Conservation (phyloP, 1,140 invertebrate genomes). For the Tetraneura akinire region DNA sequence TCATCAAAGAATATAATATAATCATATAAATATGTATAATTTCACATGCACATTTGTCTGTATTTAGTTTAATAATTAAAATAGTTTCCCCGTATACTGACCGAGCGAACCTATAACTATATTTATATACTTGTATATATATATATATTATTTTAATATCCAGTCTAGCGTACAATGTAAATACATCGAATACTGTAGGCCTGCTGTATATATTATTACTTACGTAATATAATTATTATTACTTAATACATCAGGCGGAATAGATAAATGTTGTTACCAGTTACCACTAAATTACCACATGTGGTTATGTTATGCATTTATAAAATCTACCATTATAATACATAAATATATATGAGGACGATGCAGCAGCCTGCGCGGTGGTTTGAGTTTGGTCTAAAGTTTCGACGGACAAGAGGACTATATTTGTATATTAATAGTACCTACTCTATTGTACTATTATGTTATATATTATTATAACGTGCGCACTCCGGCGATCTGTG, state of each 20-base stretch:
- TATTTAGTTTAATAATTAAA: slow-evolving; percentile 26
- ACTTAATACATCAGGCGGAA: no score
- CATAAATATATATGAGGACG: background rate
- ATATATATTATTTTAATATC: background rate
- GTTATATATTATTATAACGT: no score
- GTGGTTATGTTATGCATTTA: slow-evolving; percentile 16
- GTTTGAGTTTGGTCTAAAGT: background rate
- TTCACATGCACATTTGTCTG: slow-evolving; percentile 7
- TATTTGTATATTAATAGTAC: no score
- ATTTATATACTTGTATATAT: background rate
- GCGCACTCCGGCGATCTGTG: no score
- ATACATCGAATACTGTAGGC: background rate
- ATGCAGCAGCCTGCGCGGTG: background rate
- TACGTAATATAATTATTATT: no score
- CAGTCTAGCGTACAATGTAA: background rate
- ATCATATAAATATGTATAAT: background rate
- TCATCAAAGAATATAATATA: background rate
- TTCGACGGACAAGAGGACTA: background rate
- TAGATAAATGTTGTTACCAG: no score
- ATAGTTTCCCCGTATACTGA: slow-evolving; percentile 8
- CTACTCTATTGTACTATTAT: no score
- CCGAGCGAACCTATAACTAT: background rate
- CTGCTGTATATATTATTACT: no score
- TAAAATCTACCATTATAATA: slow-evolving; percentile 7
- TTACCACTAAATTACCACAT: no score